phyloP scores from a whole-genome alignment of 2,113 vertebrate species.

The Mus pahari region DNA sequence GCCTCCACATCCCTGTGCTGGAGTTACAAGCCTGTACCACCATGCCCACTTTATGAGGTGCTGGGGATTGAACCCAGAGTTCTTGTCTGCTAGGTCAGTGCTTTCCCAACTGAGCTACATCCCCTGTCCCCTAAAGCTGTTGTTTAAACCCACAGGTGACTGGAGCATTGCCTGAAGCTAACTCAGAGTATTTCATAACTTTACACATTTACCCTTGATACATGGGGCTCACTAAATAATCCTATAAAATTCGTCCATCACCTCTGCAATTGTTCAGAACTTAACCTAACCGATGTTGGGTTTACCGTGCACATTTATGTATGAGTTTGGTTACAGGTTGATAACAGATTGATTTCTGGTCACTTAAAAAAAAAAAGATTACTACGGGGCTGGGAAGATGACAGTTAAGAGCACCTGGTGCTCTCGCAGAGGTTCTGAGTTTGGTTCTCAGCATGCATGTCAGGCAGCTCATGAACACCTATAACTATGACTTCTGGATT shows the following conservation, averaged over 20 bases:
- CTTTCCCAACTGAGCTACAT: neutral
- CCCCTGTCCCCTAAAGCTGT: neutral
- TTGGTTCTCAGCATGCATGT: neutral
- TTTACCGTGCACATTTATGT: neutral
- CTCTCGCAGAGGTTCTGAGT: neutral
- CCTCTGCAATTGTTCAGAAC: neutral
- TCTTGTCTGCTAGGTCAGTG: neutral
- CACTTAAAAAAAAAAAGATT: neutral
- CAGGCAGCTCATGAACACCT: neutral
- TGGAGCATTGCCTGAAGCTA: fast-evolving
- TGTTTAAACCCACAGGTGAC: neutral
- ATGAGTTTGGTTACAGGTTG: neutral
- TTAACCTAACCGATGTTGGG: neutral
- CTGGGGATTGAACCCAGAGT: neutral
- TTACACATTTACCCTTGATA: neutral
- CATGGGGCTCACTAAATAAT: neutral
- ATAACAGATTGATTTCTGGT: neutral
- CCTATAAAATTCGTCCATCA: neutral
- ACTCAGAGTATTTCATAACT: neutral
- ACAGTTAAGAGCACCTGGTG: neutral
- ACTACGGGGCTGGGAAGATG: neutral
- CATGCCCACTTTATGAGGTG: neutral
- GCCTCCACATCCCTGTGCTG: neutral
- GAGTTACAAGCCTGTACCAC: too few relatives aligned
- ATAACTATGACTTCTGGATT: neutral